These are phyloP conservation scores for Oreortyx pictus DNA, from an alignment of 2,797 vertebrate genomes.

Conservation along the genomic window DNA sequence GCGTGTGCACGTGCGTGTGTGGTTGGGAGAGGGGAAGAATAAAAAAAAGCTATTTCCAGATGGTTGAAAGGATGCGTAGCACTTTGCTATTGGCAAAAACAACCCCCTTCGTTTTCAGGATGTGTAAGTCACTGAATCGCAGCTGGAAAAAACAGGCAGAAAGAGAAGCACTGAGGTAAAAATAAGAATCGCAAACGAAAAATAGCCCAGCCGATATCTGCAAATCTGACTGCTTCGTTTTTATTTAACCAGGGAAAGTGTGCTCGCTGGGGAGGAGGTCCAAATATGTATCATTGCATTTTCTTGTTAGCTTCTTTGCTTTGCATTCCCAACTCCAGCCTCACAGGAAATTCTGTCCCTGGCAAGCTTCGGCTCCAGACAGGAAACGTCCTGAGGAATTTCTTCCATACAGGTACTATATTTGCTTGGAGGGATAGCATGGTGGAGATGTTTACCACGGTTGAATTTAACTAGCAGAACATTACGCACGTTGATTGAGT, in stretches of 20 bases:
- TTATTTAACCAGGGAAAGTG: neutral
- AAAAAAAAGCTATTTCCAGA: constrained; percentile 68
- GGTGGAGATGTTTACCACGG: constrained; percentile 28
- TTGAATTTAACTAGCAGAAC: constrained; percentile 52
- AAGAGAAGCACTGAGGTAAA: neutral
- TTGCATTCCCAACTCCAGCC: constrained; percentile 56
- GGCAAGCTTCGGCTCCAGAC: constrained; percentile 61
- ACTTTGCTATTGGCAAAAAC: constrained; percentile 75
- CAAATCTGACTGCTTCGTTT: constrained; percentile 19
- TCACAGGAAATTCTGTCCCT: constrained; percentile 63
- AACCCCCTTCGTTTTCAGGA: constrained; percentile 71
- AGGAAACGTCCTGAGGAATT: constrained; percentile 63
- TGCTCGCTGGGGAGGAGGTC: constrained; percentile 1
- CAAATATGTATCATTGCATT: constrained; percentile 34
- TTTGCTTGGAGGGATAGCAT: constrained; percentile 58
- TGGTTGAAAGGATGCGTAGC: constrained; percentile 69
- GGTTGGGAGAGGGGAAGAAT: constrained; percentile 54
- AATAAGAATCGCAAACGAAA: constrained; percentile 23
- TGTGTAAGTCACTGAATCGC: constrained; percentile 65
- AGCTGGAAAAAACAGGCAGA: constrained; percentile 67
- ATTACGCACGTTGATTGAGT: constrained; percentile 53
- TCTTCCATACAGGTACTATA: constrained; percentile 61
- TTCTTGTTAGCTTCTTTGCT: constrained; percentile 50
- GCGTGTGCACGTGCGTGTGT: constrained; percentile 33
- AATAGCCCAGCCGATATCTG: neutral